A percentile compares a stretch with the other conserved stretches of the same genome.
These are phyloP conservation scores for Epinephelus coioides DNA, from an alignment of 2,797 vertebrate species.

Conservation along the genomic window DNA sequence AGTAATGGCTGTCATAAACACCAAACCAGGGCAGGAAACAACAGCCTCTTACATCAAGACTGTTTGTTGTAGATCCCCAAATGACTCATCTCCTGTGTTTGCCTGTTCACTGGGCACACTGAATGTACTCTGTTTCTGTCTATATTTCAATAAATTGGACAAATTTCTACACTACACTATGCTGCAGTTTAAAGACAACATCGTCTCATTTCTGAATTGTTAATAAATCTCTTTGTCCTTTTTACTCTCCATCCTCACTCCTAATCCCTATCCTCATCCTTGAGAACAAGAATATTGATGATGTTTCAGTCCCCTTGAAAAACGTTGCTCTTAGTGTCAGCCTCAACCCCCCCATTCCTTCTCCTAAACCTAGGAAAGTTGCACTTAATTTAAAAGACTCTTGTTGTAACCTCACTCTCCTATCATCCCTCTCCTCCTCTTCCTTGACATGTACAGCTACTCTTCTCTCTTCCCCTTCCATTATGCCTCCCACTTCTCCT, in stretches of 20 bases:
- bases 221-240: constrained; percentile 17
- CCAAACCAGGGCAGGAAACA: constrained; percentile 13
- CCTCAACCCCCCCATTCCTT: constrained; percentile 11
- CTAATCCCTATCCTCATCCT: background rate
- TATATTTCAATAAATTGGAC: constrained; percentile 24
- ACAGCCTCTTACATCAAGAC: constrained; percentile 20
- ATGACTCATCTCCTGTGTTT: constrained; percentile 19
- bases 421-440: constrained; percentile 40
- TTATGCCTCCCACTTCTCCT: constrained; percentile 40
- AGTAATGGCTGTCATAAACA: constrained; percentile 16
- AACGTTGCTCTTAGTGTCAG: constrained; percentile 20
- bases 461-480: constrained; percentile 35
- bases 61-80: constrained; percentile 7
- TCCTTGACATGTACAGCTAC: constrained; percentile 42
- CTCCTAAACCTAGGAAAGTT: constrained; percentile 34
- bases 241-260: background rate
- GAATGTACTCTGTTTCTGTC: constrained; percentile 30
- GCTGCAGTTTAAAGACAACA: constrained; percentile 59
- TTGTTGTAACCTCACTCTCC: constrained; percentile 21
- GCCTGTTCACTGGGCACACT: background rate
- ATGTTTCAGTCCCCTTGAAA: constrained; percentile 19
- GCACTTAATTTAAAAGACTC: constrained; percentile 39
- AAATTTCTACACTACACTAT: constrained; percentile 12
- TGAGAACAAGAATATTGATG: constrained; percentile 12
- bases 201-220: constrained; percentile 42